phyloP scores from a whole-genome alignment of 2,113 vertebrate genomes.

The Sander lucioperca region DNA sequence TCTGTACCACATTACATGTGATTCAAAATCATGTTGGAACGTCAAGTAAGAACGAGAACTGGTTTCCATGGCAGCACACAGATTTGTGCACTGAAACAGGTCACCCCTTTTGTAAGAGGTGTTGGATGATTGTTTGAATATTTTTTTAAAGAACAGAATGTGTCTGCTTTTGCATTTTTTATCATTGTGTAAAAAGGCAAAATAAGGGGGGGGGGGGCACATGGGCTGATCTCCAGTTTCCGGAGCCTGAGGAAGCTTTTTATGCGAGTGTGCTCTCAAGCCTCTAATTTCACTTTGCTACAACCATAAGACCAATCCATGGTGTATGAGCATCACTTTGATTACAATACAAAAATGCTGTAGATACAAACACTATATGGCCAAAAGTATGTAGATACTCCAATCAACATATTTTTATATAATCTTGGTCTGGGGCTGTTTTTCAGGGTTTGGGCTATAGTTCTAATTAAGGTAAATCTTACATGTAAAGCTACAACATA shows the following conservation, averaged over 20 bases:
- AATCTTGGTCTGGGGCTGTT: background rate
- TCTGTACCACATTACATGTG: conserved; percentile 30
- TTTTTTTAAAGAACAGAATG: conserved; percentile 44
- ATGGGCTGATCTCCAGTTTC: conserved; percentile 38
- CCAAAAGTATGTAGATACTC: background rate
- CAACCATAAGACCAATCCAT: background rate
- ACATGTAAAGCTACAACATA: background rate
- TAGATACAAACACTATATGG: background rate
- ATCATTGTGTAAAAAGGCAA: conserved; percentile 30
- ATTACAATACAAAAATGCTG: background rate
- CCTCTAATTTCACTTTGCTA: conserved; percentile 6
- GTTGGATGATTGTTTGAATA: conserved; percentile 61
- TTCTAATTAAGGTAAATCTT: background rate
- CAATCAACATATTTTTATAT: background rate
- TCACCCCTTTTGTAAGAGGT: conserved; percentile 45
- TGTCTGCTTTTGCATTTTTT: conserved; percentile 24
- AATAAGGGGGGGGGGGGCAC: background rate
- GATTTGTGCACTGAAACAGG: conserved; percentile 57
- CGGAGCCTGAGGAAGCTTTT: conserved; percentile 1
- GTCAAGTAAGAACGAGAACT: conserved; percentile 43
- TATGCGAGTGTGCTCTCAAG: background rate
- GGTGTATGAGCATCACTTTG: background rate
- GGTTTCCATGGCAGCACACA: conserved; percentile 76
- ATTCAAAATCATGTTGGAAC: conserved; percentile 57
- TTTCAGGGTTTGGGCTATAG: background rate